Conservation (phyloP, 2,113 vertebrate genomes). For the Perca schrenkii region DNA sequence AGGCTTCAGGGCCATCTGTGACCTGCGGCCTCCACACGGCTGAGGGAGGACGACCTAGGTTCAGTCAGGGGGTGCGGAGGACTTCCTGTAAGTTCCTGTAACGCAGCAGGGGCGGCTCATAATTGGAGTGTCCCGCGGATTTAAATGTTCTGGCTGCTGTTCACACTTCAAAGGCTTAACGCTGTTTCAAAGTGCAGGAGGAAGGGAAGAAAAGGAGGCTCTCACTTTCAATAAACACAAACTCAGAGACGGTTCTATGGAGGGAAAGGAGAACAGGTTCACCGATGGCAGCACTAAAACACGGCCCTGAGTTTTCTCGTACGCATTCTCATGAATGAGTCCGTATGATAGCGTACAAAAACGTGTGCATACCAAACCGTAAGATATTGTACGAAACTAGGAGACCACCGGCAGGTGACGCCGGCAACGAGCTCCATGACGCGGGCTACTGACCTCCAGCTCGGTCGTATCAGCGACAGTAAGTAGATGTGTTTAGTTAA, state of each 20-base stretch:
- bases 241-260: slow-evolving; percentile 3
- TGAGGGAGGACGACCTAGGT: slow-evolving; percentile 17
- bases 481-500: too few species aligned
- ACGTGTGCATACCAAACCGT: too few species aligned
- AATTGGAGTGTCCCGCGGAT: slow-evolving; percentile 60
- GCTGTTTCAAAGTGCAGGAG: slow-evolving; percentile 24
- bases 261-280: neutral
- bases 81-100: slow-evolving; percentile 38
- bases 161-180: slow-evolving; percentile 48
- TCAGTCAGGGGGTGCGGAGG: neutral
- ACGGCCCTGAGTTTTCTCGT: too few species aligned
- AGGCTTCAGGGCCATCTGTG: neutral
- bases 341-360: too few species aligned
- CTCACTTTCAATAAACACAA: slow-evolving; percentile 20
- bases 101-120: slow-evolving; percentile 45
- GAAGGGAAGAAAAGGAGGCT: neutral
- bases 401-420: too few species aligned
- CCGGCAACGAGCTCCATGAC: too few species aligned
- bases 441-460: too few species aligned
- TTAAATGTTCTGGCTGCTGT: slow-evolving; percentile 36
- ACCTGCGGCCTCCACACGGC: slow-evolving; percentile 11
- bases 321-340: too few species aligned
- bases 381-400: too few species aligned
- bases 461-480: too few species aligned
- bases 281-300: neutral